Evolutionary conservation across 2,888 invertebrate genomes (phyloP).

Genomic region (Imbricaverruca yamaguchii): DNA sequence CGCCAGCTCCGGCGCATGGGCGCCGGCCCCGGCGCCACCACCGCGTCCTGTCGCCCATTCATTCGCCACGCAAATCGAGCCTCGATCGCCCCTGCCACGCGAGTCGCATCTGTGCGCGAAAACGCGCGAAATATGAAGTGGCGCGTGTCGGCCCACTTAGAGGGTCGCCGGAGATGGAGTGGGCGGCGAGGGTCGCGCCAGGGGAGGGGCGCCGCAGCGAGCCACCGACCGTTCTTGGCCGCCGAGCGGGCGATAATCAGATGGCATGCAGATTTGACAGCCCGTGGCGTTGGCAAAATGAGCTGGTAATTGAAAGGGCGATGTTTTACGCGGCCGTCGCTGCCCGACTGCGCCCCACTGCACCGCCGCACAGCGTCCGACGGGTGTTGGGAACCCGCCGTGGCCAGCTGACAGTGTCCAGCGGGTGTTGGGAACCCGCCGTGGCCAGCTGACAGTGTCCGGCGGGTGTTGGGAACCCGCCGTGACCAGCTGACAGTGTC

Average conservation of each 20-base stretch:
- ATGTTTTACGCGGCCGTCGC: no score
- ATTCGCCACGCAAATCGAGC: neutral
- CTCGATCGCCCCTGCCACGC: neutral
- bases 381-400: neutral
- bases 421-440: neutral
- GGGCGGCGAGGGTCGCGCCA: neutral
- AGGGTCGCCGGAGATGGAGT: neutral
- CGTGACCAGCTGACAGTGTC: no score
- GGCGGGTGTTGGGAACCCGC: no score
- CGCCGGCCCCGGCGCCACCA: neutral
- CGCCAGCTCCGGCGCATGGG: neutral
- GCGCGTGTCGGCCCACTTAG: neutral
- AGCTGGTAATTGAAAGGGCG: neutral
- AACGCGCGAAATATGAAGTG: constrained; percentile 6
- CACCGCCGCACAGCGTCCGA: no score
- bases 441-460: no score
- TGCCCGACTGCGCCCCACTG: no score
- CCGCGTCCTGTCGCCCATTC: neutral
- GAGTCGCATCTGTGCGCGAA: neutral
- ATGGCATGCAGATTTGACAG: neutral
- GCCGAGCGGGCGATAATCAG: neutral
- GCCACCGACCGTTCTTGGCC: neutral
- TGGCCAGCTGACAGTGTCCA: neutral
- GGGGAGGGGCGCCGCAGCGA: neutral
- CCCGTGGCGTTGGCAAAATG: neutral